These are phyloP conservation scores for Drosophila seguyi DNA, from an alignment of 1,140 invertebrate genomes.

Conservation along the genomic window DNA sequence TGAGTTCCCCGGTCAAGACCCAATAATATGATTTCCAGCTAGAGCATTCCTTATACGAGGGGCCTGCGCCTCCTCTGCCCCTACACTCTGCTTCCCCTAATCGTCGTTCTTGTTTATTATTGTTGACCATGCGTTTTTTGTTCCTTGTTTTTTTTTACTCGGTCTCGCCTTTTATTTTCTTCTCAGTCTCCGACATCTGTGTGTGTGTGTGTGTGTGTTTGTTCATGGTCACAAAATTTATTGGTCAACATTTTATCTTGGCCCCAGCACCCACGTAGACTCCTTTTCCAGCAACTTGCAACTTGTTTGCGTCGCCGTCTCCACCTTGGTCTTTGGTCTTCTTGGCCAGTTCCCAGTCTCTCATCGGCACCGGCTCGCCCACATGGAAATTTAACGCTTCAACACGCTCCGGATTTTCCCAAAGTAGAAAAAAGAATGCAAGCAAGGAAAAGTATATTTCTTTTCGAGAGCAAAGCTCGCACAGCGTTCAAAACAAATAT, in stretches of 20 bases:
- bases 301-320: conserved; percentile 59
- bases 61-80: conserved; percentile 1
- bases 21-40: conserved; percentile 14
- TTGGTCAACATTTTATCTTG: conserved; percentile 79
- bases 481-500: conserved; percentile 49
- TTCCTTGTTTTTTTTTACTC: conserved; percentile 34
- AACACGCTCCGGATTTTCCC: conserved; percentile 61
- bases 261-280: conserved; percentile 39
- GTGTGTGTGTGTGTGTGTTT: conserved; percentile 35
- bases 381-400: conserved; percentile 79
- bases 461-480: conserved; percentile 16
- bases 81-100: conserved; percentile 12
- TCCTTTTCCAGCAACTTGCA: conserved; percentile 45
- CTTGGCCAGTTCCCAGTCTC: conserved; percentile 11
- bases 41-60: conserved; percentile 52
- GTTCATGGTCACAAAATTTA: conserved; percentile 78
- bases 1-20: background rate
- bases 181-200: conserved; percentile 12
- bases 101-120: conserved; percentile 60
- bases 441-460: conserved; percentile 19
- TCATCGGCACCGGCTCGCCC: conserved; percentile 24
- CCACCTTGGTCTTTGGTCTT: conserved; percentile 13
- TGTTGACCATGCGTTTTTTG: conserved; percentile 46
- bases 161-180: conserved; percentile 36
- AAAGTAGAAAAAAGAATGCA: conserved; percentile 36